Evolutionary conservation across 2,797 vertebrate species (phyloP).

Genomic region (Gadopsis bispinosus): DNA sequence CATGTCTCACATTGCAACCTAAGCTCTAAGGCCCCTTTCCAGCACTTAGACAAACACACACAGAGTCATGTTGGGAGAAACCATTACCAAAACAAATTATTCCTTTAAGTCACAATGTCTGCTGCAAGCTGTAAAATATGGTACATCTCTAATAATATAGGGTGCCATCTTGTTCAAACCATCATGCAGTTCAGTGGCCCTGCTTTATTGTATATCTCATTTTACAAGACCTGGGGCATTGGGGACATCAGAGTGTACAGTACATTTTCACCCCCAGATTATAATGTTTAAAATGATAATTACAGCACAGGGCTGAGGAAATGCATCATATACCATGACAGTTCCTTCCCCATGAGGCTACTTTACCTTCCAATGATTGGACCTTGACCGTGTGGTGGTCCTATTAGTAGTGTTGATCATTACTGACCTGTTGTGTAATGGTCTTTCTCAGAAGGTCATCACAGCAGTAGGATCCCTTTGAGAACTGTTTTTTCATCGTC

Average conservation of each 20-base stretch:
- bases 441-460: constrained; percentile 62
- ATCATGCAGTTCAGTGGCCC: background rate
- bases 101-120: background rate
- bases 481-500: constrained; percentile 57
- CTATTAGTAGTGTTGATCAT: constrained; percentile 64
- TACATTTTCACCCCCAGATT: background rate
- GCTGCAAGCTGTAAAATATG: constrained; percentile 10
- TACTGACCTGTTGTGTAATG: constrained; percentile 53
- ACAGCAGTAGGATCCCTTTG: constrained; percentile 54
- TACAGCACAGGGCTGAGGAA: background rate
- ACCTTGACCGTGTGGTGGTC: constrained; percentile 14
- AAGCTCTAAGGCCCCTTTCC: too few relatives aligned
- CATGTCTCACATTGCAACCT: too few relatives aligned
- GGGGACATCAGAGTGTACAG: background rate
- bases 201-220: background rate
- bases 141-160: background rate
- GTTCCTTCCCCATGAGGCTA: constrained; percentile 1
- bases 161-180: background rate
- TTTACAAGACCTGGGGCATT: background rate
- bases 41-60: too few relatives aligned
- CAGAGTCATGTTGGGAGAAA: too few relatives aligned
- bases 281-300: background rate
- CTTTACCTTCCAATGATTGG: constrained; percentile 24
- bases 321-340: background rate
- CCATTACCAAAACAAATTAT: background rate